phyloP scores from a whole-genome alignment of 2,888 invertebrate species.

The Elysia crispata region DNA sequence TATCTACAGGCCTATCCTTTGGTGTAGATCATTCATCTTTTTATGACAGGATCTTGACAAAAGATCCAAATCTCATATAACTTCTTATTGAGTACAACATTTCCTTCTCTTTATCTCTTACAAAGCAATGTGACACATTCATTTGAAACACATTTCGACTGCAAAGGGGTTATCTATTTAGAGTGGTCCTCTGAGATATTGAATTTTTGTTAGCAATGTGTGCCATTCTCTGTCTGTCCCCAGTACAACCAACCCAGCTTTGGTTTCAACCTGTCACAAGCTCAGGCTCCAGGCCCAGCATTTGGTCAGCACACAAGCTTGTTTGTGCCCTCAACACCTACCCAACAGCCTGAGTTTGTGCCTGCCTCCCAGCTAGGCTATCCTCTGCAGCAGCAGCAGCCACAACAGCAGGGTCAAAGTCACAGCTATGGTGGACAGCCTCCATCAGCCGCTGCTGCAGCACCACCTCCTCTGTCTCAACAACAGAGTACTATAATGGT shows the following conservation, averaged over 20 bases:
- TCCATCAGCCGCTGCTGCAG: slow-evolving; percentile 45
- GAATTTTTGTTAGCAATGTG: too few relatives aligned
- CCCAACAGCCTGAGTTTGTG: slow-evolving; percentile 73
- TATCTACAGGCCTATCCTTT: too few relatives aligned
- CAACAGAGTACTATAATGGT: slow-evolving; percentile 85
- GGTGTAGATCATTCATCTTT: too few relatives aligned
- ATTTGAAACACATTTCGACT: too few relatives aligned
- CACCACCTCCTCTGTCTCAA: slow-evolving; percentile 50
- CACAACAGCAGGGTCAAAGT: slow-evolving; percentile 14
- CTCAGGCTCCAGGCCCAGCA: slow-evolving; percentile 60
- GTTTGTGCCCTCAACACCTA: slow-evolving; percentile 82
- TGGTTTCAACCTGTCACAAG: slow-evolving; percentile 80
- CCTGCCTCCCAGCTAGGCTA: slow-evolving; percentile 52
- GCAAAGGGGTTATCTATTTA: too few relatives aligned
- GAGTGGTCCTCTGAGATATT: too few relatives aligned
- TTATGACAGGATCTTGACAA: too few relatives aligned
- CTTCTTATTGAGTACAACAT: too few relatives aligned
- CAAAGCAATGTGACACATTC: too few relatives aligned
- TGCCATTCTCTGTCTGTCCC: background rate
- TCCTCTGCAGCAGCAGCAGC: slow-evolving; percentile 10
- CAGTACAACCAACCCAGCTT: slow-evolving; percentile 67
- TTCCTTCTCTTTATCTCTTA: too few relatives aligned
- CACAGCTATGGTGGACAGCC: slow-evolving; percentile 80
- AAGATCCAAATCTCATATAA: too few relatives aligned
- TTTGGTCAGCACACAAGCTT: slow-evolving; percentile 75